Base-by-base conservation (phyloP, 1,140 invertebrate genomes). In the Cotesia vestalis region DNA sequence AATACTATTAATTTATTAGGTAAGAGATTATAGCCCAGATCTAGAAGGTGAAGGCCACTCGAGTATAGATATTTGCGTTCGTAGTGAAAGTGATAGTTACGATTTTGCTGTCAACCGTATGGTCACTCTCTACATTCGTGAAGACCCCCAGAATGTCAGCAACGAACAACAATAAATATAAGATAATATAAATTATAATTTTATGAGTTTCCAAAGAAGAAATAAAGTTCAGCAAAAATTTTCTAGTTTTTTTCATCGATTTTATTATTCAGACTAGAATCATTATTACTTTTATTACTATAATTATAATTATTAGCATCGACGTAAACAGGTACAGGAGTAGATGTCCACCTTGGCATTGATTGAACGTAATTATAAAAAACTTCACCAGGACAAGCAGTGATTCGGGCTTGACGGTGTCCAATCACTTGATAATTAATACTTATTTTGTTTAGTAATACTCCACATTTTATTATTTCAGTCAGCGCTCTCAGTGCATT, bases 341-440 rank as follows among this genome's bases (percentile, higher is more conserved):
- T 63, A 0, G 40, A 27, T 0, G 83, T 82, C 85, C 86, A 89
- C 57, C 84, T 80, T 2, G 89, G 86, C 86, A 89, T 84, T 0
- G 73, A 84, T 69, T 83, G 80, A 3, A 91, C 88, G 67, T 88
- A 83, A 17, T 86, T 78, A 74, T 88, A 91, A 35, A 91, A 81
- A 4, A 72, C 78, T 3, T 87, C 79, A 8, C 89, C 89, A 0
- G 89, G 89, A 74, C 89, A 90, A 0, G 78, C 75, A 0, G 89
- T 90, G 2, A 73, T 34, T 0, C 79, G 76, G 4, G 78, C 81
- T 75, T 90, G 88, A 27, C 88, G 78, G 73, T 90, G 89, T 1
- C 89, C 89, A 27, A 88, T 78, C 4, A 89, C 71, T 2, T 77
- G 78, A 68, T 89, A 90, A 62, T 81, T 74, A 0, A 69, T 2